Percentiles rank a stretch among this genome's conserved stretches.
Evolutionary conservation across 2,888 invertebrate species (phyloP).

Genomic region (Rhamnusium bicolor): DNA sequence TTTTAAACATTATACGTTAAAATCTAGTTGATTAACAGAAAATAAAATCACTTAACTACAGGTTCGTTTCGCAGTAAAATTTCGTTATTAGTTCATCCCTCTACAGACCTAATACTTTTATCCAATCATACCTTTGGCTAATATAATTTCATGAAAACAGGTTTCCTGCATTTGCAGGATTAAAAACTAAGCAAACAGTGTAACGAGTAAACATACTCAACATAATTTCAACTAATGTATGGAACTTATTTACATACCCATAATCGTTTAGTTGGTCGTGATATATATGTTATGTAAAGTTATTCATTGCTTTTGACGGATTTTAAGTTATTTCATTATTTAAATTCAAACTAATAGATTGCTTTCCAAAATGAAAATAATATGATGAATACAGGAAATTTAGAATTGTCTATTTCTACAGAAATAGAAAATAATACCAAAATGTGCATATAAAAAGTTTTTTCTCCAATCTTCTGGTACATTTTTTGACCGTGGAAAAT

Average conservation of each 20-base stretch:
- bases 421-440: no score
- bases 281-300: not conserved
- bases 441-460: no score
- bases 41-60: no score
- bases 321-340: not conserved
- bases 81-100: not conserved
- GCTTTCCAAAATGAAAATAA: no score
- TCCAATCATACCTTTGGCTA: constrained; percentile 3
- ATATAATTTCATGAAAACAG: constrained; percentile 23
- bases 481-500: no score
- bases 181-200: constrained; percentile 19
- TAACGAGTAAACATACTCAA: constrained; percentile 17
- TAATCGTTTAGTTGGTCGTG: not conserved
- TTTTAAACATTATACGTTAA: no score
- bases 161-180: constrained; percentile 24
- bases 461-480: no score
- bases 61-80: no score
- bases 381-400: no score
- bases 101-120: not conserved
- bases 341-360: not conserved
- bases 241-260: not conserved
- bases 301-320: not conserved
- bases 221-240: not conserved
- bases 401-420: no score
- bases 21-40: no score